Evolutionary conservation across 92 coral and sea anemone species (phyloP).

Genomic region (Palythoa heliodiscus): DNA sequence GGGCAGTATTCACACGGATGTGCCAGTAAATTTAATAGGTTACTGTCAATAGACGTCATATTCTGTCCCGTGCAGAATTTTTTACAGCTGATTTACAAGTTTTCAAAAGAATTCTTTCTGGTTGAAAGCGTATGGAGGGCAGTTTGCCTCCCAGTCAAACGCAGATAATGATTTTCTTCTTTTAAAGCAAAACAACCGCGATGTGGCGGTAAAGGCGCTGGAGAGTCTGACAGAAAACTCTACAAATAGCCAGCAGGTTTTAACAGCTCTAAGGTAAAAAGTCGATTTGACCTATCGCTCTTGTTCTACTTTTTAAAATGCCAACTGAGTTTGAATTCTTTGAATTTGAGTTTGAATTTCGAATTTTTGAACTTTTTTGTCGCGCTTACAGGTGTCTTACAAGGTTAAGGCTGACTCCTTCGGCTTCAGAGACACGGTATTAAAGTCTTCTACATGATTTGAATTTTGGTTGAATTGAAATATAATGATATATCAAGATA

Average conservation of each 20-base stretch:
- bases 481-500: not conserved
- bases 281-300: not conserved
- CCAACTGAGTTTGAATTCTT: not conserved
- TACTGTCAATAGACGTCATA: too few relatives aligned
- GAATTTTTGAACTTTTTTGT: not conserved
- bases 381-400: conserved; percentile 14
- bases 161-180: not conserved
- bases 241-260: conserved; percentile 70
- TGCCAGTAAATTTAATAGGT: too few relatives aligned
- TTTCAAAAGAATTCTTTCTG: too few relatives aligned
- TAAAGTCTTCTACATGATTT: not conserved
- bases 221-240: conserved; percentile 87
- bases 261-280: conserved; percentile 89
- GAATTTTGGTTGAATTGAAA: not conserved
- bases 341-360: not conserved
- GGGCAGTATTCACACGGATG: too few relatives aligned
- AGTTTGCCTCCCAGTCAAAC: too few relatives aligned
- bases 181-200: conserved; percentile 81
- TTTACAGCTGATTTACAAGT: too few relatives aligned
- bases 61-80: too few relatives aligned
- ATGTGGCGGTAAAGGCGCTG: conserved; percentile 87
- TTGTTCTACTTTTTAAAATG: not conserved
- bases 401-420: conserved; percentile 18
- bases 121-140: too few relatives aligned
- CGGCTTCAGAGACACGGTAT: conserved; percentile 35